Evolutionary conservation across 2,888 invertebrate genomes (phyloP).

Genomic region (Glyphotaelius pellucidus): DNA sequence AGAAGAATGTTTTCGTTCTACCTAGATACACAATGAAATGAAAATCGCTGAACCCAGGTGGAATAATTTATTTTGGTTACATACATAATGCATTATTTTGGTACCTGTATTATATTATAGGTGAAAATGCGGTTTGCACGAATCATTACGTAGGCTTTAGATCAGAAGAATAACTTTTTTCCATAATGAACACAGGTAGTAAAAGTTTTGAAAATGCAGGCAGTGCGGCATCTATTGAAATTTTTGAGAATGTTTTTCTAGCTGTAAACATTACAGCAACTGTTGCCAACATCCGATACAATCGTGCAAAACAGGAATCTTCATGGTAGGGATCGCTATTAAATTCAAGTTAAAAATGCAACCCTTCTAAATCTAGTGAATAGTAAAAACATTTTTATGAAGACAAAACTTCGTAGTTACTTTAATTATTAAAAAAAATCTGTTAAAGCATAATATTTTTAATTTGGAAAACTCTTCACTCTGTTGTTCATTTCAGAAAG

Average conservation of each 20-base stretch:
- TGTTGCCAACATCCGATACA: neutral
- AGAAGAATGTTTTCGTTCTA: too few relatives aligned
- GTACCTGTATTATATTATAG: too few relatives aligned
- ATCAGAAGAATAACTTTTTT: too few relatives aligned
- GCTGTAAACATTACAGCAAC: too few relatives aligned
- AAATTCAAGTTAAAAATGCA: neutral
- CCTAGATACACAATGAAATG: too few relatives aligned
- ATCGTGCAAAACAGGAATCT: neutral
- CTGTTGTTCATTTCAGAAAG: slow-evolving; percentile 36
- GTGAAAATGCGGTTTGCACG: too few relatives aligned
- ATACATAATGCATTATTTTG: too few relatives aligned
- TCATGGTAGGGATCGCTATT: neutral
- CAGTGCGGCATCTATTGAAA: neutral
- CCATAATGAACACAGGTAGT: too few relatives aligned
- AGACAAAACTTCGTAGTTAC: neutral
- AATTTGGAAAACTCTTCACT: neutral
- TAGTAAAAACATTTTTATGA: neutral
- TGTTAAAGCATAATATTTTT: neutral
- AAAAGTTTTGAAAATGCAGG: neutral
- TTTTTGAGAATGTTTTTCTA: neutral
- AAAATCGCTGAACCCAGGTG: too few relatives aligned
- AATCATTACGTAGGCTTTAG: too few relatives aligned
- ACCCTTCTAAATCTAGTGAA: neutral
- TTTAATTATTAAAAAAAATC: neutral
- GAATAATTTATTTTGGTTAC: too few relatives aligned